Conservation (phyloP, 2,797 vertebrate genomes). For the Hirundo rustica region DNA sequence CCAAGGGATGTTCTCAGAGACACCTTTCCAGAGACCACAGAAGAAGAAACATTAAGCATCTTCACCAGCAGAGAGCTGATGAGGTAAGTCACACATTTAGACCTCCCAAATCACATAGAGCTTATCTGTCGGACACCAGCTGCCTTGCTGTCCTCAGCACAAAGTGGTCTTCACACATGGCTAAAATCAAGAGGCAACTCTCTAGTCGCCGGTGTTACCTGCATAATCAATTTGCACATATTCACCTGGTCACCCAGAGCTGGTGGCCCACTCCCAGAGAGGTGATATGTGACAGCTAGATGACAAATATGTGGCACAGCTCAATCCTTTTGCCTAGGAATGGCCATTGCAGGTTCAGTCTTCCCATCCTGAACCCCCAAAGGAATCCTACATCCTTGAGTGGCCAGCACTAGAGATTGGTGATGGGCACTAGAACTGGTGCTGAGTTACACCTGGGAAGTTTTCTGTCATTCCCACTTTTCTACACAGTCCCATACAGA, state of each 20-base stretch:
- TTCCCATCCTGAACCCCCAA: neutral
- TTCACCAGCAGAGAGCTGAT: fast-evolving
- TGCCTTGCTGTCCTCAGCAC: neutral
- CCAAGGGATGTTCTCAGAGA: neutral
- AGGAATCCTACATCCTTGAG: fast-evolving
- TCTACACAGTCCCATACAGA: fast-evolving
- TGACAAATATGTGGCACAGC: neutral
- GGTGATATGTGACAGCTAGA: neutral
- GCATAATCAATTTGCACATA: neutral
- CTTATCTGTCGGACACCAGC: neutral
- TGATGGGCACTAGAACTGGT: fast-evolving
- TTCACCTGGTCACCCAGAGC: neutral
- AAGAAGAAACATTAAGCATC: neutral
- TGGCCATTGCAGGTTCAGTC: neutral
- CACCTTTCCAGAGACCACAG: neutral
- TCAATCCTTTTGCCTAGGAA: neutral
- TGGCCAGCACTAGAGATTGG: neutral
- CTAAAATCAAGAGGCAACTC: neutral
- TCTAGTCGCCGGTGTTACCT: fast-evolving
- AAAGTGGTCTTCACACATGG: fast-evolving
- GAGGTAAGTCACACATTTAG: neutral
- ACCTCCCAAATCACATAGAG: neutral
- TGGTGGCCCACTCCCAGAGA: neutral
- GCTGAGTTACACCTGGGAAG: neutral
- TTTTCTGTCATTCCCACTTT: neutral